Evolutionary conservation across 2,888 invertebrate species (phyloP).

Genomic region (Branchellion lobata): DNA sequence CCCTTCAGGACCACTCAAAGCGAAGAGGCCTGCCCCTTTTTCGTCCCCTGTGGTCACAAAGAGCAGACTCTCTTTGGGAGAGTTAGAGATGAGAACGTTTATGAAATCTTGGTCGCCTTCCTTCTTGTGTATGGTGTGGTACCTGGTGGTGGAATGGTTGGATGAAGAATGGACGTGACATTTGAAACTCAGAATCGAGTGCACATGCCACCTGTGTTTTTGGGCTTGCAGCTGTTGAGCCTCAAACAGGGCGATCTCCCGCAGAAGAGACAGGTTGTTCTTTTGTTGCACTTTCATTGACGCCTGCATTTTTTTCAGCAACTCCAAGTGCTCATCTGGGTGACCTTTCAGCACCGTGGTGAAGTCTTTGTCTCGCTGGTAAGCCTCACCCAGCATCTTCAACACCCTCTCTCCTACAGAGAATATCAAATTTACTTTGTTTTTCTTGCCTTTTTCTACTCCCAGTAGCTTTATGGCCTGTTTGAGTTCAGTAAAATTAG

Average conservation of each 20-base stretch:
- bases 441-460: conserved; percentile 74
- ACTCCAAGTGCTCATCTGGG: conserved; percentile 71
- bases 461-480: conserved; percentile 68
- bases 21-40: conserved; percentile 66
- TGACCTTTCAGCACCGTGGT: conserved; percentile 73
- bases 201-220: neutral
- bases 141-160: neutral
- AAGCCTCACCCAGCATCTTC: conserved; percentile 68
- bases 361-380: conserved; percentile 71
- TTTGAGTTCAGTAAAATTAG: too few species aligned
- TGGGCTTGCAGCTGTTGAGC: conserved; percentile 67
- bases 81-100: conserved; percentile 69
- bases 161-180: too few species aligned
- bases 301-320: conserved; percentile 75
- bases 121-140: conserved; percentile 64
- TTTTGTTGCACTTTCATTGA: conserved; percentile 71
- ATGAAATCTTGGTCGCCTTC: conserved; percentile 80
- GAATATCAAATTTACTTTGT: conserved; percentile 66
- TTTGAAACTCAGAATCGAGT: too few species aligned
- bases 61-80: conserved; percentile 61
- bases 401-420: conserved; percentile 74
- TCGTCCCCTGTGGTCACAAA: conserved; percentile 75
- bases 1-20: conserved; percentile 65
- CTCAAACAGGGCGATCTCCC: conserved; percentile 73
- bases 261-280: conserved; percentile 69